Conservation (phyloP, 1,140 invertebrate species). For the Conus ventricosus region DNA sequence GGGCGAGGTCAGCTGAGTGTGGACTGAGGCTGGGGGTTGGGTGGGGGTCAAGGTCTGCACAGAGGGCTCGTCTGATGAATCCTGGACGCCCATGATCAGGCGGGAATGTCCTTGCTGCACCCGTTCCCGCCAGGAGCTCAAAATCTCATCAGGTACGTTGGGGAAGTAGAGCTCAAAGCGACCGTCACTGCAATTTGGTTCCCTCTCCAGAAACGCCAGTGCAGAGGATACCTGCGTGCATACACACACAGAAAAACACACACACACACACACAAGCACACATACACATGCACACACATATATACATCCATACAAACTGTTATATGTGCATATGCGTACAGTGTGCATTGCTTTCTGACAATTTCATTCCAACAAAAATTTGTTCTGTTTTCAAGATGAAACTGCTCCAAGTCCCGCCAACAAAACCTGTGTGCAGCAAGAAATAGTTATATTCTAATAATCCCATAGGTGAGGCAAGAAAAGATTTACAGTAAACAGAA, state of each 20-base stretch:
- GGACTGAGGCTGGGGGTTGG: neutral
- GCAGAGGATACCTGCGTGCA: slow-evolving; percentile 19
- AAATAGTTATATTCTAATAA: too few species aligned
- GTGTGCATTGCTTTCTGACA: too few species aligned
- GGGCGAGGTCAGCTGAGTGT: neutral
- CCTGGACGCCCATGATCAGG: neutral
- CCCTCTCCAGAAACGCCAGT: slow-evolving; percentile 19
- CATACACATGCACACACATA: neutral
- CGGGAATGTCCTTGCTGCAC: slow-evolving; percentile 20
- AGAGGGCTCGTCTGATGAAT: neutral
- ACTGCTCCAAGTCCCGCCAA: too few species aligned
- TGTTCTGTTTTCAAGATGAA: too few species aligned
- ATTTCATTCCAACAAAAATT: too few species aligned
- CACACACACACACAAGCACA: too few species aligned
- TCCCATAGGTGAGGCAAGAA: too few species aligned
- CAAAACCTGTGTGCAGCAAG: too few species aligned
- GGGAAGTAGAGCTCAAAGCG: slow-evolving; percentile 28
- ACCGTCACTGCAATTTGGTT: slow-evolving; percentile 11
- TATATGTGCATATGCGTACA: too few species aligned
- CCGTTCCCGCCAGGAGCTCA: slow-evolving; percentile 21
- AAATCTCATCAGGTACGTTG: slow-evolving; percentile 31
- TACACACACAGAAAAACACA: neutral
- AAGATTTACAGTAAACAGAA: too few species aligned
- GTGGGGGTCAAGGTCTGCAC: neutral
- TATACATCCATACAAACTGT: neutral